Conservation (phyloP, 2,113 vertebrate species). For the Natator depressus region DNA sequence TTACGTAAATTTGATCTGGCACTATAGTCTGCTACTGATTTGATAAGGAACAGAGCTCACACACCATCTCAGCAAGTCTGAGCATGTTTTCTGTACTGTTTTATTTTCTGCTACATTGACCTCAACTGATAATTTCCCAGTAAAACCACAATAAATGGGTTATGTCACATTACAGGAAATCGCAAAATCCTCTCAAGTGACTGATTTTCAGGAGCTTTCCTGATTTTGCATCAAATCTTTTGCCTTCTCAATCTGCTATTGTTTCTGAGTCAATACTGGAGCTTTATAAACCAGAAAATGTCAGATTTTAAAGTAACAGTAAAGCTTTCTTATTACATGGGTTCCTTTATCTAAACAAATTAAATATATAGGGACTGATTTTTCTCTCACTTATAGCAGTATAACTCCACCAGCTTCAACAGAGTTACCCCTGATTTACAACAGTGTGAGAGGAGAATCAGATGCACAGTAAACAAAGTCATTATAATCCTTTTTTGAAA, state of each 20-base stretch:
- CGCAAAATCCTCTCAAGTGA: constrained; percentile 12
- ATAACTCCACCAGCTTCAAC: neutral
- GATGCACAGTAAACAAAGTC: neutral
- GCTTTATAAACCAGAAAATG: neutral
- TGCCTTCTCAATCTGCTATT: neutral
- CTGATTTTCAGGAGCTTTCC: constrained; percentile 13
- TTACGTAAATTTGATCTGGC: constrained; percentile 19
- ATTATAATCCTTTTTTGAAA: accelerated
- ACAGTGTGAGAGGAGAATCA: neutral
- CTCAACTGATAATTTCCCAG: constrained; percentile 16
- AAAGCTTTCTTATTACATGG: neutral
- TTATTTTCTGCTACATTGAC: constrained; percentile 35
- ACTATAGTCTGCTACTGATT: neutral
- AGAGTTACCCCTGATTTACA: neutral
- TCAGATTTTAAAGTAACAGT: constrained; percentile 11
- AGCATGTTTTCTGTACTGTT: neutral
- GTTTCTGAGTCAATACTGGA: neutral
- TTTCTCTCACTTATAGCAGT: neutral
- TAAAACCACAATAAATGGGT: constrained; percentile 4
- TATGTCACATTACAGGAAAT: constrained; percentile 20
- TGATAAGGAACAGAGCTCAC: neutral
- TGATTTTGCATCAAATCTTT: constrained; percentile 23
- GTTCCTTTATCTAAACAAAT: neutral
- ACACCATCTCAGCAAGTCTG: neutral
- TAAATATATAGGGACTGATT: neutral